Conservation (phyloP, 2,888 invertebrate species). For the Eupithecia exiguata region DNA sequence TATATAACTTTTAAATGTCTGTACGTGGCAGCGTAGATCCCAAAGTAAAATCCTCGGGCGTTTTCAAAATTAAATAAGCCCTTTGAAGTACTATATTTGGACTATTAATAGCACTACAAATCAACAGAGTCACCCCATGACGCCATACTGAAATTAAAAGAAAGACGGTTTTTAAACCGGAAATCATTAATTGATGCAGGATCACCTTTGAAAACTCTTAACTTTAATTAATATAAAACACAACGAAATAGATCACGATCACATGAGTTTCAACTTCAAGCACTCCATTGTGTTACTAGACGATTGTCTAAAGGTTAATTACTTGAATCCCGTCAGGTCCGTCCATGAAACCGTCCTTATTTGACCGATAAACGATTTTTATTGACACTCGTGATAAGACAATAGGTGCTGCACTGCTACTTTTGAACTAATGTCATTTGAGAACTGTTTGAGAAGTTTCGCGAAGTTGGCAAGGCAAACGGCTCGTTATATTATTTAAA, state of each 20-base stretch:
- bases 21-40: neutral
- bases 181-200: neutral
- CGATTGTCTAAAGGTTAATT: constrained; percentile 34
- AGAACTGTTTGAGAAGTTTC: constrained; percentile 39
- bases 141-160: neutral
- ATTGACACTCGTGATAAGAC: constrained; percentile 57
- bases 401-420: constrained; percentile 55
- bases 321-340: constrained; percentile 28
- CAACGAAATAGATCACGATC: neutral
- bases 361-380: constrained; percentile 52
- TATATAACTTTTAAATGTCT: neutral
- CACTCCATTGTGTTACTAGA: constrained; percentile 11
- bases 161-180: neutral
- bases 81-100: neutral
- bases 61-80: neutral
- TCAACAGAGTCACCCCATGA: neutral
- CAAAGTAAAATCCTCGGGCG: neutral
- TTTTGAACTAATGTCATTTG: constrained; percentile 53
- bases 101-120: neutral
- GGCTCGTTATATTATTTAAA: neutral
- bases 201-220: neutral
- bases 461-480: constrained; percentile 37
- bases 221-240: neutral
- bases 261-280: neutral
- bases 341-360: constrained; percentile 47